phyloP scores from a whole-genome alignment of 2,888 invertebrate species.

The Danaus chrysippus region DNA sequence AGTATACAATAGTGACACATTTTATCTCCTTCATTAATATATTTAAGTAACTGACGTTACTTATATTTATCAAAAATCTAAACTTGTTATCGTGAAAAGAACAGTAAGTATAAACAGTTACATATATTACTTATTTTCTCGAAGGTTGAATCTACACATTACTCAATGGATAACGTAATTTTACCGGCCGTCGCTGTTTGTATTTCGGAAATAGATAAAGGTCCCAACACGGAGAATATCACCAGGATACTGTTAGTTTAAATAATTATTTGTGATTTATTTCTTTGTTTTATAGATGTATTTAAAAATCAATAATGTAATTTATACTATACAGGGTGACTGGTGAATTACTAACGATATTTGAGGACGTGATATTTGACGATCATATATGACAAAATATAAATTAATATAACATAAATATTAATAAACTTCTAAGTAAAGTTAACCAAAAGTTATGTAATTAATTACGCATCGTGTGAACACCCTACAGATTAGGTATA shows the following conservation, averaged over 20 bases:
- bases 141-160: constrained; percentile 65
- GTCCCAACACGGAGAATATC: constrained; percentile 49
- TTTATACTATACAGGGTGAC: background rate
- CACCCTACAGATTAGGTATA: no score
- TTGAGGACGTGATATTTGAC: no score
- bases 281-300: background rate
- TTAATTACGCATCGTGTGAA: no score
- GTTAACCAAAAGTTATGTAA: no score
- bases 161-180: constrained; percentile 49
- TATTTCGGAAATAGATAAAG: constrained; percentile 48
- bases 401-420: no score
- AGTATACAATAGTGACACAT: no score
- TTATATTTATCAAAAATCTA: no score
- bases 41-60: no score
- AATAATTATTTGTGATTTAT: background rate
- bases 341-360: no score
- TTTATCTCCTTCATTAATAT: no score
- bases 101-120: constrained; percentile 6
- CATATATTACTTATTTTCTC: background rate
- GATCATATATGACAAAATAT: no score
- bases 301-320: background rate
- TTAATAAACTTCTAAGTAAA: no score
- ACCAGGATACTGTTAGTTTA: constrained; percentile 57
- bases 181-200: constrained; percentile 62
- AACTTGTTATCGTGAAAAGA: constrained; percentile 2